phyloP scores from a whole-genome alignment of 92 coral and sea anemone species.

The Porites divaricata region DNA sequence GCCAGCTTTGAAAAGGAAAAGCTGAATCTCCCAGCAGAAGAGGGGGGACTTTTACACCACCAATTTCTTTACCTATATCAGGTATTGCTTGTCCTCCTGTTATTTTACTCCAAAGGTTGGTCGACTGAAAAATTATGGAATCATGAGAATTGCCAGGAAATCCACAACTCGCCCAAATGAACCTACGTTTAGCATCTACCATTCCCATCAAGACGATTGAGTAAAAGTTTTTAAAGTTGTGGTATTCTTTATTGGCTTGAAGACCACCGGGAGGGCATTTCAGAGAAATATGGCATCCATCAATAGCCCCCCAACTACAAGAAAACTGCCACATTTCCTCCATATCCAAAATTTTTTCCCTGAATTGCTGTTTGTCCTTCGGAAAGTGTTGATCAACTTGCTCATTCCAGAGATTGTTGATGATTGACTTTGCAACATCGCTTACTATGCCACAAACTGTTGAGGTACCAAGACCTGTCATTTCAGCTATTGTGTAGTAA shows the following conservation, averaged over 20 bases:
- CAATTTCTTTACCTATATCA: background rate
- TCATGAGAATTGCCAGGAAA: conserved; percentile 22
- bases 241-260: conserved; percentile 33
- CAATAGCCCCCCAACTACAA: conserved; percentile 35
- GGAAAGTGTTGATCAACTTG: conserved; percentile 44
- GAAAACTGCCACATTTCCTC: conserved; percentile 53
- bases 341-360: conserved; percentile 48
- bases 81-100: background rate
- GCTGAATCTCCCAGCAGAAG: conserved; percentile 22
- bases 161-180: conserved; percentile 54
- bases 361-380: conserved; percentile 24
- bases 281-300: conserved; percentile 58
- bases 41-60: background rate
- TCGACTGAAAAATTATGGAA: background rate
- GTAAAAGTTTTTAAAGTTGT: conserved; percentile 37
- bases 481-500: conserved; percentile 48
- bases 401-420: conserved; percentile 43
- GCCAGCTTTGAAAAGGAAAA: conserved; percentile 30
- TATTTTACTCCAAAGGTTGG: conserved; percentile 2
- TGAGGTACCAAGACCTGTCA: conserved; percentile 54
- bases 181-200: conserved; percentile 44
- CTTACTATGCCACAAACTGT: conserved; percentile 54
- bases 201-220: conserved; percentile 50
- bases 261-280: conserved; percentile 41
- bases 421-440: conserved; percentile 50